Evolutionary conservation across 2,888 invertebrate genomes (phyloP).

Genomic region (Cyclophora punctaria): DNA sequence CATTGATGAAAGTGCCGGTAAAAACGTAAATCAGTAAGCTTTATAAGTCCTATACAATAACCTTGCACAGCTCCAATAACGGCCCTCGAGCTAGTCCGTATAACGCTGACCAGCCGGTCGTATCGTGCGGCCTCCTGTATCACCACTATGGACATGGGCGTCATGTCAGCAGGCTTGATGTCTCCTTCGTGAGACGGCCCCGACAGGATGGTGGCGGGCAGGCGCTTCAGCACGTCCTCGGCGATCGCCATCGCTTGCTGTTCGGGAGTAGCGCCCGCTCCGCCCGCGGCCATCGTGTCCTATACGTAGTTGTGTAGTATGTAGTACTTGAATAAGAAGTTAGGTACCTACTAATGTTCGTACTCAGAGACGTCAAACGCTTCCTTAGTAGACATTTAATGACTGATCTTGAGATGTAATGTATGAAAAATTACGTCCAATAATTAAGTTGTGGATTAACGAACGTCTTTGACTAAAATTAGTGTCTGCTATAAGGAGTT

Average conservation of each 20-base stretch:
- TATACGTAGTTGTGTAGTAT: conserved; percentile 26
- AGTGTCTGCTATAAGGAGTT: too few relatives aligned
- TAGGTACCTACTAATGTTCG: too few relatives aligned
- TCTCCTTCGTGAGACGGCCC: conserved; percentile 78
- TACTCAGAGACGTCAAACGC: too few relatives aligned
- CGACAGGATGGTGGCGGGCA: conserved; percentile 81
- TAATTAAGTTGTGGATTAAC: too few relatives aligned
- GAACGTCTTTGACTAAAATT: too few relatives aligned
- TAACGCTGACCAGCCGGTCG: conserved; percentile 82
- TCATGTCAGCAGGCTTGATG: conserved; percentile 87
- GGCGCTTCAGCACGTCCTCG: conserved; percentile 82
- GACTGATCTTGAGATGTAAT: too few relatives aligned
- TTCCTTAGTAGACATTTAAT: too few relatives aligned
- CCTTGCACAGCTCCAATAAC: conserved; percentile 93
- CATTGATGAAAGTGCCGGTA: too few relatives aligned
- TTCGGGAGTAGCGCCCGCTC: conserved; percentile 81
- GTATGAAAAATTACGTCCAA: too few relatives aligned
- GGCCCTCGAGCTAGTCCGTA: conserved; percentile 83
- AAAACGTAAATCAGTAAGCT: background rate
- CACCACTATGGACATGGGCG: conserved; percentile 94
- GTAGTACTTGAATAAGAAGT: too few relatives aligned
- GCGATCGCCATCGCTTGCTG: conserved; percentile 86
- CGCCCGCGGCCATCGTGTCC: conserved; percentile 78
- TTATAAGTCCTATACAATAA: conserved; percentile 25
- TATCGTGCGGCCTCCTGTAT: conserved; percentile 90